Evolutionary conservation across 2,113 vertebrate species (phyloP), one percentile per base, ranked within the genome.

Genomic region (Salminus brasiliensis): DNA sequence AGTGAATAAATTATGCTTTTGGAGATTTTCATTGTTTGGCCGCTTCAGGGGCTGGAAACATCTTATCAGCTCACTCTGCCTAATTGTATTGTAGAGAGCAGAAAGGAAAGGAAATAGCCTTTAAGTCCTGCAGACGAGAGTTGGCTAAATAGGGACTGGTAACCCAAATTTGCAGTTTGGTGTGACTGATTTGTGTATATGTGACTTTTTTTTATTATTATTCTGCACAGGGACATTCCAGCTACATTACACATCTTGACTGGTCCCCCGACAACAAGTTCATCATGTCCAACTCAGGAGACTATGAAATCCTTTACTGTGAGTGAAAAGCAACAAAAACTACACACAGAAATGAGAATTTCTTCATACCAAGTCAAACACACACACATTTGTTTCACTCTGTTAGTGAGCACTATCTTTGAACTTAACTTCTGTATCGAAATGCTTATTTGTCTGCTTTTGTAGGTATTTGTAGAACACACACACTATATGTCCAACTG

Each of bases 241-340:
- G 98, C 93, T 99, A 98, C 89, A 99, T 99, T 91, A 99, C 98
- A 75, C 98, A 99, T 90, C 95, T 99, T 88, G 98, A 99, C 91
- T 99, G 97, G 97, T 98, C 97, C 85, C 98, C 97, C 12, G 96
- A 99, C 91, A 98, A 98, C 91, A 96, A 95, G 85, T 95, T 95
- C 83, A 98, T 99, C 92, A 99, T 99, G 98, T 99, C 98, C 90
- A 99, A 99, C 94, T 99, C 98, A 27, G 98, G 98, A 92, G 98
- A 99, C 93, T 99, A 99, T 74, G 98, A 99, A 94, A 99, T 99
- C 91, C 87, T 99, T 83, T 98, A 99, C 94, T 99, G 98, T 99
- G 88, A 98, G 98, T 97, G 89, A 77, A 13, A 32, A 47, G n/a
- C 11, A 18, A 6, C 45, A 59, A 25, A 55, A 43, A 21, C 2